Evolutionary conservation across 1,140 invertebrate genomes (phyloP), one percentile per base, ranked within the genome.

Genomic region (Colletes gigas): DNA sequence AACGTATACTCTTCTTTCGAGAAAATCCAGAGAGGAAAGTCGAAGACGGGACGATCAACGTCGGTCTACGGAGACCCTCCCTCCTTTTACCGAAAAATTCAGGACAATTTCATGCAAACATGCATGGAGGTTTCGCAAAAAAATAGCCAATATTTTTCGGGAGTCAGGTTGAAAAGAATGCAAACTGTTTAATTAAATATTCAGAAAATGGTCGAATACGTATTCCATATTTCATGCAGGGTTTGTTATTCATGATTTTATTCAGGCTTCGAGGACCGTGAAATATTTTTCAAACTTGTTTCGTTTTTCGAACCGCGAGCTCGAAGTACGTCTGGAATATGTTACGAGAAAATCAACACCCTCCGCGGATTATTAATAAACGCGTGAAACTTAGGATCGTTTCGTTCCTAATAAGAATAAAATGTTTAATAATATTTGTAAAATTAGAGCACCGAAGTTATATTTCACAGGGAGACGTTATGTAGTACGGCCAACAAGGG

Each of bases 151-250:
- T 39, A 62, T 30, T 62, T 19, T 39, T 14, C 59, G 10, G 21
- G 1, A 47, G 19, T 4, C 6, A 0, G 57, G 17, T 59, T 5
- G 5, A 17, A 19, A 19, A 10, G 44, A n/a, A 66, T 19, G 44
- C n/a, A 66, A 66, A 66, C 41, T 19, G 41, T 66, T 66, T 66
- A 17, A 17, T 12, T 9, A 55, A 69, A 69, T 55, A 69, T 55
- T 54, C 67, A 10, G 5, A 30, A 69, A 55, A 47, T 67, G 10
- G n/a, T n/a, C 19, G 65, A 19, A 44, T 67, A 67, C 4, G 10
- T 47, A 15, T 55, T 52, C 47, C 21, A 21, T 50, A 15, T 39
- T 39, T 30, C 6, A 14, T 12, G 14, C 52, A 15, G 21, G 14
- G 6, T 4, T 55, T 69, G 30, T n/a, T 69, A 69, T 41, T 55